Conservation (phyloP, 2,888 invertebrate species). For the Cosmia pyralina region DNA sequence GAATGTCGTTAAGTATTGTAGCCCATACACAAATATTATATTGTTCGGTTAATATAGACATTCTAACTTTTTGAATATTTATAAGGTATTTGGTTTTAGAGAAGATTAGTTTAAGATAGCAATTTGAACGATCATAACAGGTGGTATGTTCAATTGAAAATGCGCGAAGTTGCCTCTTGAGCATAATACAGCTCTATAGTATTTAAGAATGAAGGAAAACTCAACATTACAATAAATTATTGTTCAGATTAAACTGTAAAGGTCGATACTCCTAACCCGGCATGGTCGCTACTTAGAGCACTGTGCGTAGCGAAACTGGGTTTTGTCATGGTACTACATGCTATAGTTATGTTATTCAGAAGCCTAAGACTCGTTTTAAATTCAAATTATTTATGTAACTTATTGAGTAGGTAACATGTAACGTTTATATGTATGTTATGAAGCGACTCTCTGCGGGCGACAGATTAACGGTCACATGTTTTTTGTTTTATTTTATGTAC, state of each 20-base stretch:
- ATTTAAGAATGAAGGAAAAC: constrained; percentile 40
- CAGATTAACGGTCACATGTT: constrained; percentile 72
- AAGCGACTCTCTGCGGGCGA: constrained; percentile 74
- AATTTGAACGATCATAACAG: constrained; percentile 52
- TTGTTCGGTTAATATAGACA: constrained; percentile 66
- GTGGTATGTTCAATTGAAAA: constrained; percentile 54
- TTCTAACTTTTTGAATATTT: constrained; percentile 66
- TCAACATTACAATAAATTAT: constrained; percentile 28
- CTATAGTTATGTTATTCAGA: constrained; percentile 80
- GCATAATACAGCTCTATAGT: constrained; percentile 52
- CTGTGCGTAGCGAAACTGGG: constrained; percentile 65
- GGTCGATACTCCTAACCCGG: constrained; percentile 23
- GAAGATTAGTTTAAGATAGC: constrained; percentile 60
- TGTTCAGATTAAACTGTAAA: constrained; percentile 54
- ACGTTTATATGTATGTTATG: constrained; percentile 78
- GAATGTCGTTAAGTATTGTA: constrained; percentile 67
- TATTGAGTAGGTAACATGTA: constrained; percentile 87
- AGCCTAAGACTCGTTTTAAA: constrained; percentile 89
- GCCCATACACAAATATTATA: constrained; percentile 62
- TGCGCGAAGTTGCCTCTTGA: constrained; percentile 58
- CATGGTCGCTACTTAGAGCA: constrained; percentile 59
- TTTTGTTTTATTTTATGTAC: constrained; percentile 71
- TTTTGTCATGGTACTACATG: constrained; percentile 70
- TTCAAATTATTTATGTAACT: constrained; percentile 90
- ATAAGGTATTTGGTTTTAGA: constrained; percentile 65